phyloP scores from a whole-genome alignment of 2,113 vertebrate genomes.

The Pseudopodoces humilis region DNA sequence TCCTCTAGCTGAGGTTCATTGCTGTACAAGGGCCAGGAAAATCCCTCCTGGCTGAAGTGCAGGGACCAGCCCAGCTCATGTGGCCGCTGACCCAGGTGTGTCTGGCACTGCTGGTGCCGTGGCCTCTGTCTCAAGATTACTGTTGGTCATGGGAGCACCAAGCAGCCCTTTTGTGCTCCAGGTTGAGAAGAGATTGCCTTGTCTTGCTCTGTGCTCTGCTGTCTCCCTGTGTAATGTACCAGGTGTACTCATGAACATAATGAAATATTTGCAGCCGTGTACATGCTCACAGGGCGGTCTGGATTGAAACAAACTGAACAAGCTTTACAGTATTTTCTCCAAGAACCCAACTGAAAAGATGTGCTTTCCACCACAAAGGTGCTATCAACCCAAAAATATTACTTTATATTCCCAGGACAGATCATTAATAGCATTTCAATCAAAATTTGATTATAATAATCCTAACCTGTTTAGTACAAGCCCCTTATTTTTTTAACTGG shows the following conservation, averaged over 20 bases:
- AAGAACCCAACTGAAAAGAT: neutral
- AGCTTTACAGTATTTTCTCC: neutral
- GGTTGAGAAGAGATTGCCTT: neutral
- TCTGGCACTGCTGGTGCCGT: neutral
- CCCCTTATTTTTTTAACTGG: neutral
- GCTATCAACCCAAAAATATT: neutral
- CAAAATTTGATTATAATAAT: conserved; percentile 31
- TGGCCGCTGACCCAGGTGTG: rapidly evolving
- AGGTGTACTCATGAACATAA: neutral
- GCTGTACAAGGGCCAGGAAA: neutral
- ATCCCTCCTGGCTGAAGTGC: neutral
- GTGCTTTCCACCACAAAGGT: conserved; percentile 7
- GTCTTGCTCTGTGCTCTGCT: neutral
- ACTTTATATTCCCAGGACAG: conserved; percentile 7
- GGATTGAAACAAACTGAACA: neutral
- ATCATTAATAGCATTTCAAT: conserved; percentile 47
- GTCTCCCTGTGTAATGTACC: neutral
- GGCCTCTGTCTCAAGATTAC: neutral
- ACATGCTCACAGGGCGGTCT: rapidly evolving
- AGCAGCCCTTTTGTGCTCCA: neutral
- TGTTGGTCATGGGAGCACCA: neutral
- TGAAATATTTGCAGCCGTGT: neutral
- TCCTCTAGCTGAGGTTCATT: neutral
- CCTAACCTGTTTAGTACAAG: neutral
- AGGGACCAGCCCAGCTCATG: neutral